A percentile compares a stretch with the other conserved stretches of the same genome.
Evolutionary conservation across 1,140 invertebrate genomes (phyloP).

Genomic region (Hylaeus anthracinus): DNA sequence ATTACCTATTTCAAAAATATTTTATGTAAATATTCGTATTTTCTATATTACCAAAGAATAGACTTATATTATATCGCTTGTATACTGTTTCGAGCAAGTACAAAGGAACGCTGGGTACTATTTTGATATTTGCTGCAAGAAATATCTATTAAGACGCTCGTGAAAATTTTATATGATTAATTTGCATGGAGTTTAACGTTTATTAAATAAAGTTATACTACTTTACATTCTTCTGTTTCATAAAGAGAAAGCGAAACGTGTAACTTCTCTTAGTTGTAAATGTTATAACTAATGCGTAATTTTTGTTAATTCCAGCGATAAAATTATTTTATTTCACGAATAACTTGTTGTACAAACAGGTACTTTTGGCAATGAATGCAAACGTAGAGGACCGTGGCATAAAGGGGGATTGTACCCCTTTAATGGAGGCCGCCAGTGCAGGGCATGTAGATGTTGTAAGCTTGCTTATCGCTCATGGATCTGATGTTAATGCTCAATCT

Average conservation of each 20-base stretch:
- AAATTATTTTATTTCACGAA: neutral
- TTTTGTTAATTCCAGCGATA: neutral
- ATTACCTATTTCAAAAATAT: neutral
- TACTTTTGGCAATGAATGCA: constrained; percentile 97
- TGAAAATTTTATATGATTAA: neutral
- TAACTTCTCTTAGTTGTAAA: neutral
- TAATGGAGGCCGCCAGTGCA: constrained; percentile 98
- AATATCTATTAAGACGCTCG: neutral
- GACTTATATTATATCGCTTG: too few species aligned
- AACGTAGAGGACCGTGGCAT: constrained; percentile 98
- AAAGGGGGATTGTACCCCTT: constrained; percentile 96
- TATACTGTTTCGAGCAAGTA: neutral
- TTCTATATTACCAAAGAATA: neutral
- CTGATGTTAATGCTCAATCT: constrained; percentile 98
- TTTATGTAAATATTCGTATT: neutral
- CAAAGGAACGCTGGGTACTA: neutral
- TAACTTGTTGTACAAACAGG: constrained; percentile 80
- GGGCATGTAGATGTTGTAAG: constrained; percentile 97
- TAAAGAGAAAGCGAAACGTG: neutral
- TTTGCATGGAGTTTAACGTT: neutral
- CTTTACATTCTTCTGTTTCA: neutral
- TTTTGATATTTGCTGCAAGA: neutral
- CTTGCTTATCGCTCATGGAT: constrained; percentile 94
- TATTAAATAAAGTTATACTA: too few species aligned
- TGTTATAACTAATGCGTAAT: neutral